These are phyloP conservation scores for Polyergus mexicanus DNA, from an alignment of 1,140 invertebrate species.

Conservation along the genomic window DNA sequence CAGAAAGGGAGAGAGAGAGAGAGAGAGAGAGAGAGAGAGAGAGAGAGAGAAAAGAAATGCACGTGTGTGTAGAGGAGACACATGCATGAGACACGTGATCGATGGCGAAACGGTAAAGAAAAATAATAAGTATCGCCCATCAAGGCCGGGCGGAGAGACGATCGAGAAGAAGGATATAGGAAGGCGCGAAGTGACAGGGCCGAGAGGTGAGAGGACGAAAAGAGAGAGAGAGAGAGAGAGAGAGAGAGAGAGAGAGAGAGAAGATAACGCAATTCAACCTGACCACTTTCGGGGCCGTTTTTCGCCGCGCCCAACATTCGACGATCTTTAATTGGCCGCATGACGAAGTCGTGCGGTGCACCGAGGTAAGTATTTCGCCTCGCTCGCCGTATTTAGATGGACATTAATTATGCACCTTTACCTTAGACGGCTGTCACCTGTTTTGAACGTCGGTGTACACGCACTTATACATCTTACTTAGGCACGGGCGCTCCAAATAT, in stretches of 20 bases:
- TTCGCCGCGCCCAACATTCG: constrained; percentile 66
- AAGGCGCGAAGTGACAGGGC: constrained; percentile 42
- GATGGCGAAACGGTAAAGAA: constrained; percentile 54
- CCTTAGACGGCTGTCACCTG: constrained; percentile 74
- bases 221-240: not conserved
- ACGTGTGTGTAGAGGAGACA: not conserved
- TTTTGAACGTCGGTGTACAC: constrained; percentile 45
- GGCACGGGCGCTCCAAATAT: constrained; percentile 53
- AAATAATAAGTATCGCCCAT: constrained; percentile 28
- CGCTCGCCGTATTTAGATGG: constrained; percentile 75
- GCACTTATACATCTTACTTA: constrained; percentile 68
- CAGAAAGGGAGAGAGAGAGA: not conserved
- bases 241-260: constrained; percentile 19
- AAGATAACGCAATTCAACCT: constrained; percentile 46
- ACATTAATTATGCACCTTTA: constrained; percentile 75
- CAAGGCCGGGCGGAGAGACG: constrained; percentile 49
- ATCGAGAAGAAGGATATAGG: constrained; percentile 57
- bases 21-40: too few species aligned
- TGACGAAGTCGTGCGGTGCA: constrained; percentile 11
- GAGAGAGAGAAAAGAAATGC: not conserved
- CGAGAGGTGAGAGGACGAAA: too few species aligned
- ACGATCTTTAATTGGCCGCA: constrained; percentile 66
- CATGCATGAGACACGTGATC: constrained; percentile 50
- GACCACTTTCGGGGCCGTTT: constrained; percentile 47
- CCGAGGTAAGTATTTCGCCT: constrained; percentile 63